Conservation (phyloP, 2,888 invertebrate genomes). For the Myathropa florea region DNA sequence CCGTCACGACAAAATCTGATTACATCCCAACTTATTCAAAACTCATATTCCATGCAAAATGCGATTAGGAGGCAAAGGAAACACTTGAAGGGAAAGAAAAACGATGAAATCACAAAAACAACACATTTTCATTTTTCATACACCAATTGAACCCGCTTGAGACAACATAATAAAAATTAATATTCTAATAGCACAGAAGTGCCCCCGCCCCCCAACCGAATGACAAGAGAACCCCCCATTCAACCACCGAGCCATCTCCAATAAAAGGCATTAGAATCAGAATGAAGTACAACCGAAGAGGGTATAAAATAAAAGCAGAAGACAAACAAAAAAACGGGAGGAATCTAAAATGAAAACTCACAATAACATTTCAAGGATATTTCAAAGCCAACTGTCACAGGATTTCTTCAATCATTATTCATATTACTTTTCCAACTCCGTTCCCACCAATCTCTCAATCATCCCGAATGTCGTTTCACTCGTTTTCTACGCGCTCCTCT, state of each 20-base stretch:
- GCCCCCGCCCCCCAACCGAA: not conserved
- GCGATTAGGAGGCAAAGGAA: not conserved
- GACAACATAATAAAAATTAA: conserved; percentile 27
- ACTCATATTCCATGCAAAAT: not conserved
- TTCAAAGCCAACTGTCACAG: conserved; percentile 43
- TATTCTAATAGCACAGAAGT: conserved; percentile 30
- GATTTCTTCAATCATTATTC: conserved; percentile 31
- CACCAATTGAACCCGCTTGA: conserved; percentile 26
- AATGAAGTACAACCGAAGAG: not conserved
- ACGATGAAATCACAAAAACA: conserved; percentile 1
- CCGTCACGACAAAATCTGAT: not conserved
- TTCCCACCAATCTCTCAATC: not conserved
- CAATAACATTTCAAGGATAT: conserved; percentile 38
- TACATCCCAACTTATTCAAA: not conserved
- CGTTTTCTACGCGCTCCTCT: not conserved
- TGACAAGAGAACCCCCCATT: too few species aligned
- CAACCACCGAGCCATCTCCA: not conserved
- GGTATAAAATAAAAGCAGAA: not conserved
- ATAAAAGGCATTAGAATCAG: not conserved
- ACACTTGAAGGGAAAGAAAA: not conserved
- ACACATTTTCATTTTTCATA: conserved; percentile 5
- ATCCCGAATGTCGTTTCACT: not conserved
- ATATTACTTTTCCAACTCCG: conserved; percentile 8
- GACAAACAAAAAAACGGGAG: not conserved
- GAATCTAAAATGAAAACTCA: conserved; percentile 19